Conservation (phyloP, 2,797 vertebrate species). For the Scomberomorus guttatus region DNA sequence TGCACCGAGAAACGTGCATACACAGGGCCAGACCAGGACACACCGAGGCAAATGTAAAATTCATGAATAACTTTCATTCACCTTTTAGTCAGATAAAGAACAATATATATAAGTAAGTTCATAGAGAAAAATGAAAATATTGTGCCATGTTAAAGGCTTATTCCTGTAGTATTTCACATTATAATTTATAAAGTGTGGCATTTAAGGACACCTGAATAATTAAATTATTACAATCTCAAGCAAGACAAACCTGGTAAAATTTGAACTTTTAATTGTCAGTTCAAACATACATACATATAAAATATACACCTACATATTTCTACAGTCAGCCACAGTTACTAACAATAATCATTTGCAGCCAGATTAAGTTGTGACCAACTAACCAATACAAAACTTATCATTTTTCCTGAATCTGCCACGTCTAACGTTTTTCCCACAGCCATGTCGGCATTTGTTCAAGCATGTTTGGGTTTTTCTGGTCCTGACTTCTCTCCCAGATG, state of each 20-base stretch:
- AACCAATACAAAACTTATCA: slow-evolving; percentile 8
- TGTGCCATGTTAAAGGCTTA: background rate
- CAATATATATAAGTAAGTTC: background rate
- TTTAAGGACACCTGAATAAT: background rate
- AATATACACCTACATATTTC: background rate
- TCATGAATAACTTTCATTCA: slow-evolving; percentile 35
- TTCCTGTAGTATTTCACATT: background rate
- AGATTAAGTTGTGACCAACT: slow-evolving; percentile 11
- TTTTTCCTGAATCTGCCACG: slow-evolving; percentile 50
- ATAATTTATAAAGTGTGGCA: background rate
- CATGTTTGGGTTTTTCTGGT: slow-evolving; percentile 75
- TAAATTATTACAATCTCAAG: background rate
- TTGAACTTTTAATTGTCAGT: background rate
- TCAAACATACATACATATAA: background rate
- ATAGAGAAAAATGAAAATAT: background rate
- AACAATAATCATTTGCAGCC: slow-evolving; percentile 2
- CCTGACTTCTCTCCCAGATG: slow-evolving; percentile 58
- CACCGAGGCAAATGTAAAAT: slow-evolving; percentile 36
- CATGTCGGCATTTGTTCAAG: slow-evolving; percentile 34
- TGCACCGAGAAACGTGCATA: slow-evolving; percentile 14
- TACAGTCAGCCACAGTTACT: slow-evolving; percentile 9
- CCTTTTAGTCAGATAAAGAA: slow-evolving; percentile 8
- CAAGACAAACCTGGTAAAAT: background rate
- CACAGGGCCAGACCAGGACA: slow-evolving; percentile 23
- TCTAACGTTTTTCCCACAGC: slow-evolving; percentile 72